Percentiles rank a stretch among this genome's conserved stretches.
Evolutionary conservation across 2,797 vertebrate genomes (phyloP).

Genomic region (Myoxocephalus aenaeus): DNA sequence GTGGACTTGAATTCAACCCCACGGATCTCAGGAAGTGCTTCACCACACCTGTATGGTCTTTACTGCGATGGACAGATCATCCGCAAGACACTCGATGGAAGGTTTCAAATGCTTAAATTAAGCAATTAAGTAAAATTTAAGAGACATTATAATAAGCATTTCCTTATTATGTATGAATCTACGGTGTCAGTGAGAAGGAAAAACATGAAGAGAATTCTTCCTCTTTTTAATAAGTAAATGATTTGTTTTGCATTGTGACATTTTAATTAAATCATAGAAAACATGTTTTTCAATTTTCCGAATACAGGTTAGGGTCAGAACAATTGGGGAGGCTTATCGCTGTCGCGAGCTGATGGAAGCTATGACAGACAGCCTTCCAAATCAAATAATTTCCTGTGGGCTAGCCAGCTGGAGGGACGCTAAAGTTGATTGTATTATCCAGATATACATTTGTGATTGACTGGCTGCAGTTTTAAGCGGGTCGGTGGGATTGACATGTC

Average conservation of each 20-base stretch:
- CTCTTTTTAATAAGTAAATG: neutral
- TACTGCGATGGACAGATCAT: conserved; percentile 1
- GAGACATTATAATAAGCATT: neutral
- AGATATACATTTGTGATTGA: neutral
- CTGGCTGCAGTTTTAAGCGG: neutral
- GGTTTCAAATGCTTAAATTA: neutral
- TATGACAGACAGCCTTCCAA: neutral
- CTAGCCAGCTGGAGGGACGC: neutral
- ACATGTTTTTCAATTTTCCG: neutral
- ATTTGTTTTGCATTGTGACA: neutral
- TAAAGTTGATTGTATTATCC: neutral
- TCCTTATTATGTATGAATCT: neutral
- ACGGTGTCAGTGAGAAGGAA: neutral
- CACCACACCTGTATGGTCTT: neutral
- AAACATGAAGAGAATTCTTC: neutral
- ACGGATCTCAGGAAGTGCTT: conserved; percentile 28
- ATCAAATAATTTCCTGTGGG: neutral
- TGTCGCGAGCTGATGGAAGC: neutral
- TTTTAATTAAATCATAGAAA: neutral
- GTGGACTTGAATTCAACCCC: conserved; percentile 39
- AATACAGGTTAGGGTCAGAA: neutral
- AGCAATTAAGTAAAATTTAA: neutral
- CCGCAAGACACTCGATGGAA: neutral
- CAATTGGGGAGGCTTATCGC: neutral
- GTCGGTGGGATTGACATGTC: neutral